A percentile compares a stretch with the other conserved stretches of the same genome.
Evolutionary conservation across 2,888 invertebrate species (phyloP).

Genomic region (Diaprepes abbreviatus): DNA sequence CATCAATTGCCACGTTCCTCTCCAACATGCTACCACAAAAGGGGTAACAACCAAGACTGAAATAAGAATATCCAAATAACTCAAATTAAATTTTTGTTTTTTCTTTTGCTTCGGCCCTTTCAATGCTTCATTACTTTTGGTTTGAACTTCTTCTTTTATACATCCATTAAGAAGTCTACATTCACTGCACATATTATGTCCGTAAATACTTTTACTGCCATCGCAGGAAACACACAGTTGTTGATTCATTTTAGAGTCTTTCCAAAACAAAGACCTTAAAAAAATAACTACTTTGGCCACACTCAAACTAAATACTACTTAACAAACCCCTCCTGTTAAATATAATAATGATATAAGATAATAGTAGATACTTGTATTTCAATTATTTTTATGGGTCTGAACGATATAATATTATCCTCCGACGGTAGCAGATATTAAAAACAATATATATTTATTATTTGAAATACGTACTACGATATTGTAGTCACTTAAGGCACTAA

Average conservation of each 20-base stretch:
- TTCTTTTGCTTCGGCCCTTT: conserved; percentile 20
- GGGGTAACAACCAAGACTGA: conserved; percentile 68
- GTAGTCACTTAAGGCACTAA: conserved; percentile 12
- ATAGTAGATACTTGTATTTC: conserved; percentile 43
- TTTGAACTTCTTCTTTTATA: conserved; percentile 1
- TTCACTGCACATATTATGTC: conserved; percentile 30
- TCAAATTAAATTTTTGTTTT: conserved; percentile 45
- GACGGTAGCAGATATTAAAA: conserved; percentile 37
- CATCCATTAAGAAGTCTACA: conserved; percentile 12
- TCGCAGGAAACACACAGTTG: conserved; percentile 14
- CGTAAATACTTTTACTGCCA: conserved; percentile 22
- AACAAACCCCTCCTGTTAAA: conserved; percentile 41
- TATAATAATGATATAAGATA: conserved; percentile 41
- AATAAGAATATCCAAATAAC: conserved; percentile 66
- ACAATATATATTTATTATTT: conserved; percentile 31
- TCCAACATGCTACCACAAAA: conserved; percentile 71
- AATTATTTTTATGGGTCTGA: conserved; percentile 48
- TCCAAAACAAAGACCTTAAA: conserved; percentile 17
- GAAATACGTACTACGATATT: conserved; percentile 24
- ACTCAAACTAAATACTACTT: conserved; percentile 34
- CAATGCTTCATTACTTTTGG: conserved; percentile 12
- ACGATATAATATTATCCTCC: conserved; percentile 34
- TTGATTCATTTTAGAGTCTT: background rate
- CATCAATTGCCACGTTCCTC: conserved; percentile 71
- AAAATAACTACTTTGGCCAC: conserved; percentile 25